Conservation (phyloP, 1,140 invertebrate species). For the Drosophila sproati region DNA sequence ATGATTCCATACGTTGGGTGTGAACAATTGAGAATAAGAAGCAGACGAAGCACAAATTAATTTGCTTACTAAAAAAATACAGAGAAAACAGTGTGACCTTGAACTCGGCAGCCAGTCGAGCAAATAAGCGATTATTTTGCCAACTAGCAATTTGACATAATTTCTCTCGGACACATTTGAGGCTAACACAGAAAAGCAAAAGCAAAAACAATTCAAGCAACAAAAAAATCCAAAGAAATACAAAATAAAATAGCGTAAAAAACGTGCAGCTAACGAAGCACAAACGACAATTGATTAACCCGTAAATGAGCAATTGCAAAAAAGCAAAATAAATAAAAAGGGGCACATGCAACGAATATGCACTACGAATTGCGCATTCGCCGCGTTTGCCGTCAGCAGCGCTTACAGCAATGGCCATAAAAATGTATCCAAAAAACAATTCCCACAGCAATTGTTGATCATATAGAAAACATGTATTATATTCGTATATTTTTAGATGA, state of each 20-base stretch:
- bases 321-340: not conserved
- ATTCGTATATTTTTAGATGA: constrained; percentile 1
- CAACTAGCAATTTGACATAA: constrained; percentile 43
- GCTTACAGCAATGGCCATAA: constrained; percentile 41
- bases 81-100: constrained; percentile 39
- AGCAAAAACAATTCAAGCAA: constrained; percentile 39
- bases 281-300: constrained; percentile 68
- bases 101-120: constrained; percentile 36
- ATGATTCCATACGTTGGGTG: not conserved
- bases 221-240: constrained; percentile 9
- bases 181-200: constrained; percentile 32
- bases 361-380: constrained; percentile 60
- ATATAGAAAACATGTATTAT: not conserved
- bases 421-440: constrained; percentile 7
- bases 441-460: constrained; percentile 40
- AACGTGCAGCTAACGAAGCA: constrained; percentile 72
- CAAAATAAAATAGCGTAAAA: constrained; percentile 34
- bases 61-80: constrained; percentile 2
- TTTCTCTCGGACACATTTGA: constrained; percentile 24
- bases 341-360: constrained; percentile 15
- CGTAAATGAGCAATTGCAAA: constrained; percentile 18
- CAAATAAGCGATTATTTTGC: constrained; percentile 38
- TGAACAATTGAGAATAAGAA: constrained; percentile 3
- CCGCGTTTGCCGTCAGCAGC: constrained; percentile 21
- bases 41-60: not conserved